Evolutionary conservation across 2,797 vertebrate species (phyloP), one percentile per base, ranked within the genome.

Genomic region (Protosalanx chinensis): DNA sequence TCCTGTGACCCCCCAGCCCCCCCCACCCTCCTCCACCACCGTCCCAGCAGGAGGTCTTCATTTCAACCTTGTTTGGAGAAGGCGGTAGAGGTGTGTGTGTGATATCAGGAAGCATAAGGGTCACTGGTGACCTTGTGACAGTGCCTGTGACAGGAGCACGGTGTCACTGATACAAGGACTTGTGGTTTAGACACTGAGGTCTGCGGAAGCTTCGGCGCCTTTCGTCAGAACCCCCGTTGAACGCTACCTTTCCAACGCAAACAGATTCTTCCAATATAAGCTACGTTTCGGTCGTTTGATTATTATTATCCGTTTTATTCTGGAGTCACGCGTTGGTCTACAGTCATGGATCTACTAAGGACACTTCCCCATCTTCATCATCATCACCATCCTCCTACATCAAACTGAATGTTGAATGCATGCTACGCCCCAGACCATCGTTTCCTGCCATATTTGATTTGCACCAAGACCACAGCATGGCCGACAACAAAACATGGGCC

Each of bases 41-140:
- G 32, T 76, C 64, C 70, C 72, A 59, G 49, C 67, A 61, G 67
- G 72, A 71, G 65, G 61, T 71, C 62, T 76, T 74, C 67, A 78
- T 67, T 72, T 76, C 71, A 67, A 29, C 70, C 60, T 75, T 53
- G 61, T 68, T 59, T 68, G 18, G n/a, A 33, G 53, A n/a, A 23
- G 2, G 32, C 6, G 16, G 59, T 49, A 16, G 18, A 46, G 12
- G 69, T 41, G 58, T 68, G 67, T 37, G 59, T 46, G 69, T 27
- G 69, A 5, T 58, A 23, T 53, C 8, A 57, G 29, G 6, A 33
- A 32, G 18, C 7, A 16, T 3, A n/a, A 51, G 30, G 4, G 63
- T 20, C 53, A 23, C 20, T 53, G 74, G 23, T 76, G 67, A 72
- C 64, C 69, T 80, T 76, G 68, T 27, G 18, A 10, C n/a, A 49